Evolutionary conservation across 2,888 invertebrate genomes (phyloP).

Genomic region (Atrina japonica): DNA sequence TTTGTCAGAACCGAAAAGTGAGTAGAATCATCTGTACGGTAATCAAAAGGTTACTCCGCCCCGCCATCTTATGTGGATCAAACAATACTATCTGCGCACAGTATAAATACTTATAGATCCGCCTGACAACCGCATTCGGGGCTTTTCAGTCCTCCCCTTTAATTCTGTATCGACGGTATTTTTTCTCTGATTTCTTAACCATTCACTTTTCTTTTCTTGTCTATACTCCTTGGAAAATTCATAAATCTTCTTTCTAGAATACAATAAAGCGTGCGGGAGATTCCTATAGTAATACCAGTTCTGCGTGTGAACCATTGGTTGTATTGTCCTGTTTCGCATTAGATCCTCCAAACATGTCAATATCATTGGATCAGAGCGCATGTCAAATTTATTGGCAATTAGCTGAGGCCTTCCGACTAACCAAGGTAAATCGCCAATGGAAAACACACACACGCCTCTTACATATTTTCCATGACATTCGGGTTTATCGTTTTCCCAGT

Average conservation of each 20-base stretch:
- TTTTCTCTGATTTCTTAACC: slow-evolving; percentile 12
- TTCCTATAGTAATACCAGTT: slow-evolving; percentile 48
- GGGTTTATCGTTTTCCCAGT: slow-evolving; percentile 56
- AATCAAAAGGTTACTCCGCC: too few species aligned
- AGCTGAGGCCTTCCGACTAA: slow-evolving; percentile 67
- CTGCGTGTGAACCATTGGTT: slow-evolving; percentile 24
- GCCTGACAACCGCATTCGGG: too few species aligned
- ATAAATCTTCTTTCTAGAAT: background rate
- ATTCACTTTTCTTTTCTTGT: slow-evolving; percentile 8
- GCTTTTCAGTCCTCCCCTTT: slow-evolving; percentile 1
- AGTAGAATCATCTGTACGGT: too few species aligned
- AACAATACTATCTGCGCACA: too few species aligned
- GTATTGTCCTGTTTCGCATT: slow-evolving; percentile 41
- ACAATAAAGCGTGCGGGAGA: slow-evolving; percentile 49
- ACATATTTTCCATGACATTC: slow-evolving; percentile 58
- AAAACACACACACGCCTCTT: slow-evolving; percentile 61
- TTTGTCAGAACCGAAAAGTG: too few species aligned
- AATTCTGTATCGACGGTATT: background rate
- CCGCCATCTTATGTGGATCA: too few species aligned
- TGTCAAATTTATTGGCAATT: slow-evolving; percentile 74
- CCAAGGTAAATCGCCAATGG: slow-evolving; percentile 66
- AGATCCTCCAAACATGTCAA: slow-evolving; percentile 58
- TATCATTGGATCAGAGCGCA: slow-evolving; percentile 55
- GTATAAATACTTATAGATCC: too few species aligned
- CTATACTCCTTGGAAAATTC: slow-evolving; percentile 7